phyloP scores from a whole-genome alignment of 2,888 invertebrate species.

The Chloromyia formosa region DNA sequence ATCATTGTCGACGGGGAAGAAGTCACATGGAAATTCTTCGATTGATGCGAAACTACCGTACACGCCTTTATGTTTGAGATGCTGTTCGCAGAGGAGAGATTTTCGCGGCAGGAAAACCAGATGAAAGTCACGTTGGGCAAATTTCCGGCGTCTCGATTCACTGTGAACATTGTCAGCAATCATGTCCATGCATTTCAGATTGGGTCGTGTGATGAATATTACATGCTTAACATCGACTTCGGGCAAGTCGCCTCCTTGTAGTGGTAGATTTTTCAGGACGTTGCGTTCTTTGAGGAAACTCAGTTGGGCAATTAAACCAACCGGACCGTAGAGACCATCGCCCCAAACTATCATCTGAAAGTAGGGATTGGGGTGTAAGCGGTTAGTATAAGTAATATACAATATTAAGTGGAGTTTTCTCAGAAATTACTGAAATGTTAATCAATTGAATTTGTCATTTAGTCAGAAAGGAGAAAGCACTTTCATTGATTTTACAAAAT shows the following conservation, averaged over 20 bases:
- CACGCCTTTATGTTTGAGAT: slow-evolving; percentile 84
- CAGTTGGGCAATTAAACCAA: slow-evolving; percentile 86
- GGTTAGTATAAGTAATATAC: too few relatives aligned
- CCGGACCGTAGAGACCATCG: slow-evolving; percentile 84
- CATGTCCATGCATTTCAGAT: slow-evolving; percentile 82
- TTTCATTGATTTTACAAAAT: too few relatives aligned
- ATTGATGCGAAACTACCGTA: slow-evolving; percentile 78
- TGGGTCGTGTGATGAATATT: slow-evolving; percentile 88
- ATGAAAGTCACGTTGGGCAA: slow-evolving; percentile 77
- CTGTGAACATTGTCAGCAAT: slow-evolving; percentile 77
- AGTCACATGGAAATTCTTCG: slow-evolving; percentile 86
- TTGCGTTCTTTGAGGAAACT: slow-evolving; percentile 81
- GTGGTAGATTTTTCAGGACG: slow-evolving; percentile 76
- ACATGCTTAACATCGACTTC: slow-evolving; percentile 80
- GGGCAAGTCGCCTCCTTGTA: slow-evolving; percentile 75
- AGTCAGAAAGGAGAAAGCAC: too few relatives aligned
- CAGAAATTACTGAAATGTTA: too few relatives aligned
- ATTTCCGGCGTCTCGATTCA: slow-evolving; percentile 53
- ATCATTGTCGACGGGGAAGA: slow-evolving; percentile 92
- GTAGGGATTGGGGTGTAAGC: slow-evolving; percentile 13
- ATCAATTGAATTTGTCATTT: too few relatives aligned
- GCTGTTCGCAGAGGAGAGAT: slow-evolving; percentile 87
- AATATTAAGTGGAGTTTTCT: too few relatives aligned
- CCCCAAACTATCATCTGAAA: slow-evolving; percentile 84
- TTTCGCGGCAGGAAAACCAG: slow-evolving; percentile 89